phyloP scores from a whole-genome alignment of 1,140 invertebrate genomes.

The Trichomalopsis sarcophagae region DNA sequence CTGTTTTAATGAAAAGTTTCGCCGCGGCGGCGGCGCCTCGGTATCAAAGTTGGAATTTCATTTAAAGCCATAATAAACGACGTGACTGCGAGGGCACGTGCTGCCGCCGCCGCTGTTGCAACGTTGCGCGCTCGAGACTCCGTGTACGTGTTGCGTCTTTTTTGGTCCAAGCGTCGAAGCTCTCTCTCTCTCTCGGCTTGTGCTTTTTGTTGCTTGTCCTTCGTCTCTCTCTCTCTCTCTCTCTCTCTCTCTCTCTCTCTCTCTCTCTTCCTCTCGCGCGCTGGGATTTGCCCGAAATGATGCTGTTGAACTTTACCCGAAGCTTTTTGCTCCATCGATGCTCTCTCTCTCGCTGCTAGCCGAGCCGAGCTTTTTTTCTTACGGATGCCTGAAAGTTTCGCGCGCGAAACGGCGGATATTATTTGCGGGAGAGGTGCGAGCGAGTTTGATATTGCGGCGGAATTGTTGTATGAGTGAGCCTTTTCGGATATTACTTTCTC shows the following conservation, averaged over 20 bases:
- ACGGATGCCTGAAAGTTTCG: background rate
- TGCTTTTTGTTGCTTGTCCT: conserved; percentile 9
- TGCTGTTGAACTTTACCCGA: conserved; percentile 14
- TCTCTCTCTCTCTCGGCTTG: background rate
- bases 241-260: background rate
- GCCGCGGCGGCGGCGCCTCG: background rate
- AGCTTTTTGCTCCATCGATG: background rate
- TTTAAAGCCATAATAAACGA: conserved; percentile 50
- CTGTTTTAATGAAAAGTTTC: conserved; percentile 46
- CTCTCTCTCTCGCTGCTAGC: no score
- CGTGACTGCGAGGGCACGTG: conserved; percentile 7
- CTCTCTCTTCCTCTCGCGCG: background rate
- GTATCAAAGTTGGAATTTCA: conserved; percentile 48
- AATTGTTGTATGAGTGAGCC: no score
- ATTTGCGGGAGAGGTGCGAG: background rate
- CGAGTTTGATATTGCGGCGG: background rate
- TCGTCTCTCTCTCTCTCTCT: background rate
- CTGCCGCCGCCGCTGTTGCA: background rate
- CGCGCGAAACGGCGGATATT: background rate
- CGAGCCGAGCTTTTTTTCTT: background rate
- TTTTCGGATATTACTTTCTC: no score
- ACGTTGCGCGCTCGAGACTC: background rate
- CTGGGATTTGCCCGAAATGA: conserved; percentile 15
- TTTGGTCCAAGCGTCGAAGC: background rate
- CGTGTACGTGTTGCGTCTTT: conserved; percentile 23